A percentile compares a stretch with the other conserved stretches of the same genome.
phyloP scores from a whole-genome alignment of 2,888 invertebrate species.

The Parascotia fuliginaria region DNA sequence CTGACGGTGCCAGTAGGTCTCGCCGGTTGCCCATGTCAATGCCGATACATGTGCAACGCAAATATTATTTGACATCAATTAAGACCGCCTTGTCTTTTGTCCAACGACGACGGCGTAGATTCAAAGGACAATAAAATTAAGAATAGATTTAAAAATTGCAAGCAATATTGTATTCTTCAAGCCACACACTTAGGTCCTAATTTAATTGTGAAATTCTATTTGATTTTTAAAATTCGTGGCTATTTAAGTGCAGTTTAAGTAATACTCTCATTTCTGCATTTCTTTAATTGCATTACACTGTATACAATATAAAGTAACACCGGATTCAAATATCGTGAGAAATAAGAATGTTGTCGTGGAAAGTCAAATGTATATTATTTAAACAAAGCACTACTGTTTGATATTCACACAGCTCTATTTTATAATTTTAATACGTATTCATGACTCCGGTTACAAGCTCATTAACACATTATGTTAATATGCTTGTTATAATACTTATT shows the following conservation, averaged over 20 bases:
- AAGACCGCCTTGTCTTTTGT: slow-evolving; percentile 22
- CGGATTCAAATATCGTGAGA: slow-evolving; percentile 51
- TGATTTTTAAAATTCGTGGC: not conserved
- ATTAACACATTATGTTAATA: slow-evolving; percentile 25
- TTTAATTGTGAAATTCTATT: not conserved
- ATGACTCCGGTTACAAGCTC: slow-evolving; percentile 13
- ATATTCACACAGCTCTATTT: slow-evolving; percentile 26
- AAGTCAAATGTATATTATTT: slow-evolving; percentile 44
- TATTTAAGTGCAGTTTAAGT: too few species aligned
- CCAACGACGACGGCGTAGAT: too few species aligned
- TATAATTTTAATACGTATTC: slow-evolving; percentile 22
- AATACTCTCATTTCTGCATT: too few species aligned
- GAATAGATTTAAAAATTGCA: too few species aligned
- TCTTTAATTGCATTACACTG: slow-evolving; percentile 14
- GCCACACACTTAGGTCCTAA: not conserved
- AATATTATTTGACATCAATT: slow-evolving; percentile 34
- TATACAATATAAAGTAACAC: slow-evolving; percentile 35
- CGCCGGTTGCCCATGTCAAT: slow-evolving; percentile 68
- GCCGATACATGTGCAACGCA: slow-evolving; percentile 50
- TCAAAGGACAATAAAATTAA: too few species aligned
- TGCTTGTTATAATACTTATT: slow-evolving; percentile 23
- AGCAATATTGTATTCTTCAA: not conserved
- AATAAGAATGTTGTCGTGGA: slow-evolving; percentile 41
- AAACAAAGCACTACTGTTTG: slow-evolving; percentile 40
- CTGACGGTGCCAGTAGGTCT: slow-evolving; percentile 77